Conservation (phyloP, 2,888 invertebrate species). For the Helicoverpa assulta region DNA sequence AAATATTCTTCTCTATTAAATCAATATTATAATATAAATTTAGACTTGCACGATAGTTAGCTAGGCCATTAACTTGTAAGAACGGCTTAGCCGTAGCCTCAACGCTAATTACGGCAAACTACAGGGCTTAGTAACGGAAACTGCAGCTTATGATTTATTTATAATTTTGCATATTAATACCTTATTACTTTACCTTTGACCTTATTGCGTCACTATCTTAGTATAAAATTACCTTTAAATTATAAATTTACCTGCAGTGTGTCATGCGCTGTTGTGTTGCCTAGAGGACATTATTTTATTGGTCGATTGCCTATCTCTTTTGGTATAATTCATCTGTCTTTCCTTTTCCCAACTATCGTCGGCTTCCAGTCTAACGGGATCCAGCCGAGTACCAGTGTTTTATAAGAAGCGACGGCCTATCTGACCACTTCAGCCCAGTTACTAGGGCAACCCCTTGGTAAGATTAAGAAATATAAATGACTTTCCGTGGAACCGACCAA, state of each 20-base stretch:
- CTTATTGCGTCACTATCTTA: slow-evolving; percentile 28
- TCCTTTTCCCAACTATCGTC: no score
- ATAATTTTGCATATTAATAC: slow-evolving; percentile 33
- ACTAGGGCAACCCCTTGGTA: no score
- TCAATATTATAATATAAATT: not conserved
- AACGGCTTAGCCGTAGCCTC: slow-evolving; percentile 1
- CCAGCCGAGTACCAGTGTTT: no score
- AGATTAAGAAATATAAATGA: no score
- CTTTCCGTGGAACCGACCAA: no score
- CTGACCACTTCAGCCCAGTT: no score
- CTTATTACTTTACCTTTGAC: slow-evolving; percentile 34
- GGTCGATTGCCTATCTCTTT: no score
- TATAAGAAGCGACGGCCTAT: no score
- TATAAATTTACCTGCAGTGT: not conserved
- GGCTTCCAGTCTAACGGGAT: no score
- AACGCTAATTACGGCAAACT: slow-evolving; percentile 4
- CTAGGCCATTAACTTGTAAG: slow-evolving; percentile 10
- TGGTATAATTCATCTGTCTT: no score
- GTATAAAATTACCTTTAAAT: not conserved
- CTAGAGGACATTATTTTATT: not conserved
- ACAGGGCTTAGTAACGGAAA: slow-evolving; percentile 7
- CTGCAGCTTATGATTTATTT: slow-evolving; percentile 38
- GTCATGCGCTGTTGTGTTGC: not conserved
- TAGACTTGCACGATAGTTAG: slow-evolving; percentile 34
- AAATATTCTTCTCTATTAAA: no score